Evolutionary conservation across 2,797 vertebrate species (phyloP).

Genomic region (Mastacembelus armatus): DNA sequence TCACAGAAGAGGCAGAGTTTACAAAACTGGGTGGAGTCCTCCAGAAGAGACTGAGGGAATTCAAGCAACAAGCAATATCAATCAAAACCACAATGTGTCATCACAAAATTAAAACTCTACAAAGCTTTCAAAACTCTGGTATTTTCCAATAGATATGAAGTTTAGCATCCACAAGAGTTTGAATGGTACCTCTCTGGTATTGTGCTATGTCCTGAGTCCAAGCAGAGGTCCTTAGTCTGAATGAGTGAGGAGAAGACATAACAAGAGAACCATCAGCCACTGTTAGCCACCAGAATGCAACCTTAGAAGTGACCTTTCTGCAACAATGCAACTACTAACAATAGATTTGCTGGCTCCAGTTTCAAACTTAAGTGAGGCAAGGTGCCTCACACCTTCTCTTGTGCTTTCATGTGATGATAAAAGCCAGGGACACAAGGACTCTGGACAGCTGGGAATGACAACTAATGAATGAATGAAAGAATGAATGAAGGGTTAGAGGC

Average conservation of each 20-base stretch:
- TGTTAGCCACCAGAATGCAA: constrained; percentile 28
- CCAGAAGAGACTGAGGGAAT: neutral
- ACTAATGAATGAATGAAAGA: constrained; percentile 40
- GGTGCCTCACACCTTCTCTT: constrained; percentile 65
- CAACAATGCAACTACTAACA: constrained; percentile 53
- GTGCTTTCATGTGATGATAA: constrained; percentile 46
- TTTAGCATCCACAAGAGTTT: neutral
- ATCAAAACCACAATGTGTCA: neutral
- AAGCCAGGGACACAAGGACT: constrained; percentile 58
- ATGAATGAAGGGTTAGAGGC: constrained; percentile 13
- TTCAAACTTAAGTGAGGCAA: constrained; percentile 70
- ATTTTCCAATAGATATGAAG: neutral
- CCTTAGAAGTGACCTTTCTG: constrained; percentile 64
- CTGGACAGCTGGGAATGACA: constrained; percentile 74
- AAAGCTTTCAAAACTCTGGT: too few species aligned
- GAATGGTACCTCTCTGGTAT: constrained; percentile 45
- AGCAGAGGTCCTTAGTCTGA: constrained; percentile 41
- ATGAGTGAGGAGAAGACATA: constrained; percentile 46
- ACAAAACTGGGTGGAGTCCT: neutral
- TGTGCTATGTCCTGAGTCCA: constrained; percentile 26
- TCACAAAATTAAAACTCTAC: neutral
- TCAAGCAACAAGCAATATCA: constrained; percentile 1
- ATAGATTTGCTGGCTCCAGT: constrained; percentile 64
- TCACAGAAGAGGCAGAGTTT: constrained; percentile 2
- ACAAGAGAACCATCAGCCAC: constrained; percentile 31